These are phyloP conservation scores for Pseudomyrmex dendroicus DNA, from an alignment of 1,140 invertebrate species.

Conservation along the genomic window DNA sequence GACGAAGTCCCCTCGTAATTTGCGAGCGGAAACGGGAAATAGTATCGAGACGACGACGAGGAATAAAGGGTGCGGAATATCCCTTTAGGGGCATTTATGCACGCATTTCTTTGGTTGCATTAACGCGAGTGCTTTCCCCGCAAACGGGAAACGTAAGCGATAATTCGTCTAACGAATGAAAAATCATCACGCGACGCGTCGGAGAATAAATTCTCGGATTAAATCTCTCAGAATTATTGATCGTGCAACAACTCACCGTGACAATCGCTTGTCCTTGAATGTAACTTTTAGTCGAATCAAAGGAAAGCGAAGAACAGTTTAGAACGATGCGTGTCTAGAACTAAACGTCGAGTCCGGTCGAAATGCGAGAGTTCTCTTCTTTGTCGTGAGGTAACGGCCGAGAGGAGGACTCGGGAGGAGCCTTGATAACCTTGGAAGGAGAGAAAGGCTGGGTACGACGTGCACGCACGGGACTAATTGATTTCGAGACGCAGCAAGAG, in stretches of 20 bases:
- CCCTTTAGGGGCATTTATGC: too few species aligned
- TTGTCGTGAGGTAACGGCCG: conserved; percentile 45
- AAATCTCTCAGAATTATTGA: neutral
- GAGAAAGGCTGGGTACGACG: conserved; percentile 50
- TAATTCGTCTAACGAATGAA: neutral
- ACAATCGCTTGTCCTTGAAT: neutral
- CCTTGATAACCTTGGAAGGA: conserved; percentile 58
- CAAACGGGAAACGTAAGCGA: neutral
- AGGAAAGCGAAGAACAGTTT: conserved; percentile 1
- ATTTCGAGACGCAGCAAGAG: conserved; percentile 37
- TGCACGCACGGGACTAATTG: conserved; percentile 47
- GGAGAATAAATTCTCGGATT: too few species aligned
- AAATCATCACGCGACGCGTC: too few species aligned
- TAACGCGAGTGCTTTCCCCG: neutral
- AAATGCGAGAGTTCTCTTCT: conserved; percentile 24
- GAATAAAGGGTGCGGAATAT: conserved; percentile 11
- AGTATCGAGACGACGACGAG: conserved; percentile 15
- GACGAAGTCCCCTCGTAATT: conserved; percentile 51
- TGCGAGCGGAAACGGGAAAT: neutral
- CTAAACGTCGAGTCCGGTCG: neutral
- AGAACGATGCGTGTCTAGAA: neutral
- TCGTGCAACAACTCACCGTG: conserved; percentile 4
- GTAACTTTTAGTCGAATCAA: neutral
- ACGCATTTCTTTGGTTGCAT: neutral
- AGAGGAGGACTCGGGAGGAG: conserved; percentile 38